phyloP scores from a whole-genome alignment of 2,113 vertebrate species.

The Coturnix japonica region DNA sequence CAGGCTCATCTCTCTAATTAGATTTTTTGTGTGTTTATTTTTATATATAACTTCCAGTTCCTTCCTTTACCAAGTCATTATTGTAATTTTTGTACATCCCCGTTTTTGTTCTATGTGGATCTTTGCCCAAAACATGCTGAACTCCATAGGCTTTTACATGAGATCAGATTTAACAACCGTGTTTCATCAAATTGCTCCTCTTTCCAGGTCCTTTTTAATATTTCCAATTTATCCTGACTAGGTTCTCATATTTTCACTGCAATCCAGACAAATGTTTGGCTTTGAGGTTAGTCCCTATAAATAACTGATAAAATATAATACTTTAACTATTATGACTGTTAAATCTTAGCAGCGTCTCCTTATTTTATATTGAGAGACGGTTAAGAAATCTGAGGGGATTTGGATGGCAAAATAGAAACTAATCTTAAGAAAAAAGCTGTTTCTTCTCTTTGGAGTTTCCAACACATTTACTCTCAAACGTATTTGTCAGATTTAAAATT shows the following conservation, averaged over 20 bases:
- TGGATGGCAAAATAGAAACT: neutral
- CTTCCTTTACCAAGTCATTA: constrained; percentile 38
- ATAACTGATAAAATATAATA: constrained; percentile 26
- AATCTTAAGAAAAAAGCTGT: neutral
- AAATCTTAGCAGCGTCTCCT: neutral
- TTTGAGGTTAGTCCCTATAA: constrained; percentile 9
- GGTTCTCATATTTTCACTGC: constrained; percentile 6
- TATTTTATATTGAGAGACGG: neutral
- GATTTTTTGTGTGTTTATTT: constrained; percentile 47
- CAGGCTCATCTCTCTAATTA: constrained; percentile 37
- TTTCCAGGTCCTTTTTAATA: constrained; percentile 26
- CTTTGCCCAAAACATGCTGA: constrained; percentile 39
- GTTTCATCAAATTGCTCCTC: constrained; percentile 11
- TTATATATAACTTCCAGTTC: constrained; percentile 39
- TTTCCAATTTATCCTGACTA: constrained; percentile 26
- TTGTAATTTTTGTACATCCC: constrained; percentile 14
- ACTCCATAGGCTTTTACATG: neutral
- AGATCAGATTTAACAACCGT: constrained; percentile 18
- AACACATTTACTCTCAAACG: neutral
- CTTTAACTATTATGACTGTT: neutral
- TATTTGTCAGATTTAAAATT: neutral
- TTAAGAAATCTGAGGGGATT: neutral
- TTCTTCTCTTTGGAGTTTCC: neutral
- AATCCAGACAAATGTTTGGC: constrained; percentile 23
- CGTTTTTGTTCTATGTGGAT: constrained; percentile 17